A percentile compares a stretch with the other conserved stretches of the same genome.
These are phyloP conservation scores for Ophion ventricosus DNA, from an alignment of 2,888 invertebrate genomes.

Conservation along the genomic window DNA sequence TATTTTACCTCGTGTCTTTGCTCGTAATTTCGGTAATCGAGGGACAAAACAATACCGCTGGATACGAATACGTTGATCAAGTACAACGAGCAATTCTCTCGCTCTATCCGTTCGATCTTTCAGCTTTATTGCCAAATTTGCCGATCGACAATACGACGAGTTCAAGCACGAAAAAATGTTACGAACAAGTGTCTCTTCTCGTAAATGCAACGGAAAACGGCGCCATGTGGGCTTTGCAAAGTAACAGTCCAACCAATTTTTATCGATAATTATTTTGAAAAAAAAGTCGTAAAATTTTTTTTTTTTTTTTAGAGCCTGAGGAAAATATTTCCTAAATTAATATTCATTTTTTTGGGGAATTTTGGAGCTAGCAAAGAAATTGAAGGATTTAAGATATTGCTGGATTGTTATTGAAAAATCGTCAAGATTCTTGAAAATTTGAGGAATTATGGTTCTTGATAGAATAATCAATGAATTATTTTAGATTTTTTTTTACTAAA, in stretches of 20 bases:
- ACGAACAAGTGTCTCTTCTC: constrained; percentile 39
- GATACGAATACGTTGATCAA: constrained; percentile 7
- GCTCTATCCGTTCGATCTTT: constrained; percentile 25
- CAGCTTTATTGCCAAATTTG: constrained; percentile 11
- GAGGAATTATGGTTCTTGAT: no score
- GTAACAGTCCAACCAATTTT: constrained; percentile 35
- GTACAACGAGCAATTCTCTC: background rate
- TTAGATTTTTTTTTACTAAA: no score
- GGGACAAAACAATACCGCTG: constrained; percentile 1
- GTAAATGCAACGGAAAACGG: constrained; percentile 15
- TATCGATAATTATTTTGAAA: background rate
- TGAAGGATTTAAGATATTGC: no score
- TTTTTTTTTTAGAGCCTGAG: no score
- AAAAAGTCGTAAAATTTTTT: background rate
- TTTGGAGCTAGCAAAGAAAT: no score
- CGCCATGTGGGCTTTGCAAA: constrained; percentile 54
- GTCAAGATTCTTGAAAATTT: no score
- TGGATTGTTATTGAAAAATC: no score
- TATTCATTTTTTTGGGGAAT: no score
- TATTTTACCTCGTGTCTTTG: background rate
- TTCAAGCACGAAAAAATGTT: constrained; percentile 29
- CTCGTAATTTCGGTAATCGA: background rate
- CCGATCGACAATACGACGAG: background rate
- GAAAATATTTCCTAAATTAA: no score
- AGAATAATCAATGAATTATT: no score